A percentile compares a stretch with the other conserved stretches of the same genome.
Evolutionary conservation across 92 coral and sea anemone genomes (phyloP).

Genomic region (Porites cylindrica): DNA sequence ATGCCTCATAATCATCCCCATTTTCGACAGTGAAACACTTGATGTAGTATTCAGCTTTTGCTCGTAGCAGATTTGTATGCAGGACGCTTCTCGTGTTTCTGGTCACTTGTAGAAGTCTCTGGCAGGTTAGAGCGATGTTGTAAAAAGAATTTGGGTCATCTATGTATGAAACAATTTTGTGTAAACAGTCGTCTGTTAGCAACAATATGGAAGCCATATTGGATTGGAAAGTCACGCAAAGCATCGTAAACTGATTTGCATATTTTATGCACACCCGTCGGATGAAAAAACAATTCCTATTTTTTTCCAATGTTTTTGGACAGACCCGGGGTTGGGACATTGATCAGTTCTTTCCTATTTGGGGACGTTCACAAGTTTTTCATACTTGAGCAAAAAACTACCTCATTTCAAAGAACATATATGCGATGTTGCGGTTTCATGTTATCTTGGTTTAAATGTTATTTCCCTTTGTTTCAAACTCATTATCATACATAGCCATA

Average conservation of each 20-base stretch:
- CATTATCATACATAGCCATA: too few relatives aligned
- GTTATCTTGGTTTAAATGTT: too few relatives aligned
- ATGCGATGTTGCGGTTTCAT: too few relatives aligned
- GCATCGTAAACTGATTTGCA: background rate
- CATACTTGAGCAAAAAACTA: too few relatives aligned
- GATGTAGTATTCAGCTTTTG: constrained; percentile 59
- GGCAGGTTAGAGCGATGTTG: constrained; percentile 53
- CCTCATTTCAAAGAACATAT: too few relatives aligned
- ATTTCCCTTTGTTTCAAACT: too few relatives aligned
- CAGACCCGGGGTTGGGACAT: too few relatives aligned
- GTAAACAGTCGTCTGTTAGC: constrained; percentile 58
- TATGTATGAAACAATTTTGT: constrained; percentile 27
- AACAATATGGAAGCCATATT: constrained; percentile 50
- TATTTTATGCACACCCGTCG: too few relatives aligned
- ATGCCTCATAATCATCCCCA: background rate
- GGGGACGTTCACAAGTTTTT: too few relatives aligned
- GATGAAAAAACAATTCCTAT: too few relatives aligned
- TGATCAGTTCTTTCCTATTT: too few relatives aligned
- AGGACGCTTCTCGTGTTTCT: constrained; percentile 32
- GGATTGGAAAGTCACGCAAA: background rate
- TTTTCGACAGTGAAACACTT: constrained; percentile 22
- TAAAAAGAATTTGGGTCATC: constrained; percentile 30
- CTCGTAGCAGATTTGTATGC: constrained; percentile 39
- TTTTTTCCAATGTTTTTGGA: too few relatives aligned
- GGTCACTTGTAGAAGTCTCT: constrained; percentile 41